phyloP scores from a whole-genome alignment of 2,797 vertebrate species.

The Gobio occitaniae region DNA sequence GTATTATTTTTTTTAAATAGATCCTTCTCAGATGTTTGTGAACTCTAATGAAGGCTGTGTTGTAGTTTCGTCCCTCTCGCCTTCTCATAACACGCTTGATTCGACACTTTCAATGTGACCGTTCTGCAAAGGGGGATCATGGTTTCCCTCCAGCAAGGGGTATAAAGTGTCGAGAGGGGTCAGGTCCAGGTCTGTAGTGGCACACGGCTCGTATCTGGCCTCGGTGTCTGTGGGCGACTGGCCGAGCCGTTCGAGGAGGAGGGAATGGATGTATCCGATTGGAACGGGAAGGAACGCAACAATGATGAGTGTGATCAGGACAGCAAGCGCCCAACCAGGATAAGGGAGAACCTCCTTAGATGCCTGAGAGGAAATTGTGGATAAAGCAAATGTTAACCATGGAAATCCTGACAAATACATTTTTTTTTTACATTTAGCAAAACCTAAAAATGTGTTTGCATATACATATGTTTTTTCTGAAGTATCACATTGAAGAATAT shows the following conservation, averaged over 20 bases:
- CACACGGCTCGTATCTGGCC: slow-evolving; percentile 69
- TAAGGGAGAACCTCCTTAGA: slow-evolving; percentile 72
- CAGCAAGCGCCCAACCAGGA: slow-evolving; percentile 78
- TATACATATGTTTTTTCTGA: not conserved
- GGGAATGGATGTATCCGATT: slow-evolving; percentile 66
- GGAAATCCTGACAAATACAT: not conserved
- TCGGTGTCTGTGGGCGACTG: slow-evolving; percentile 28
- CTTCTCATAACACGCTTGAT: slow-evolving; percentile 57
- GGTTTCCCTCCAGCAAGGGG: slow-evolving; percentile 23
- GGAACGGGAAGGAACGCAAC: slow-evolving; percentile 82
- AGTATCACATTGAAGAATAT: not conserved
- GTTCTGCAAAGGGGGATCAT: slow-evolving; percentile 44
- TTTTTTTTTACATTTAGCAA: not conserved
- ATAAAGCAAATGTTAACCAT: not conserved
- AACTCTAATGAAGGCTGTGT: not conserved
- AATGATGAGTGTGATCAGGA: slow-evolving; percentile 73
- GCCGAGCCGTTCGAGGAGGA: slow-evolving; percentile 56
- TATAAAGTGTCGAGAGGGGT: slow-evolving; percentile 56
- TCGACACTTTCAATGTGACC: slow-evolving; percentile 46
- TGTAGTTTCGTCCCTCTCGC: not conserved
- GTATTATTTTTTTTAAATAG: not conserved
- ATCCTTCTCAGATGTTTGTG: not conserved
- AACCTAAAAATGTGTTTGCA: not conserved
- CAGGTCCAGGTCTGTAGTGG: slow-evolving; percentile 65
- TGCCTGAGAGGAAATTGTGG: slow-evolving; percentile 69